A percentile compares a stretch with the other conserved stretches of the same genome.
Evolutionary conservation across 2,797 vertebrate species (phyloP).

Genomic region (Sebastes steindachneri): DNA sequence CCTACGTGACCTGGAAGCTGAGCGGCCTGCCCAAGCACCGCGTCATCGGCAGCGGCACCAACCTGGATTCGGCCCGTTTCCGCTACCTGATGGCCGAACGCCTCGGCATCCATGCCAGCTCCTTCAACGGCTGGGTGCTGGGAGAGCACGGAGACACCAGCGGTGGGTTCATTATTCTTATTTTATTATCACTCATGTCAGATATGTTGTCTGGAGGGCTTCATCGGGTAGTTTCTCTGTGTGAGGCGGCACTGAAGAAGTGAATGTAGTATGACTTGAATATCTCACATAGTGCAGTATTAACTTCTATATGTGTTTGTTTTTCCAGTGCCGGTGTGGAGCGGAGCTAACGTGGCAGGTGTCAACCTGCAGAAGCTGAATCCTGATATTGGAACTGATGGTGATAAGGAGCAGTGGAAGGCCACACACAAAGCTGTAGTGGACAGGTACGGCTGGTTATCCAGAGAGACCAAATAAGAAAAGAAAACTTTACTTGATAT

Average conservation of each 20-base stretch:
- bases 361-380: conserved; percentile 93
- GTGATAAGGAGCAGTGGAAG: conserved; percentile 93
- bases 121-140: conserved; percentile 96
- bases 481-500: background rate
- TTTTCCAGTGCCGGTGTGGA: conserved; percentile 94
- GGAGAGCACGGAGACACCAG: conserved; percentile 98
- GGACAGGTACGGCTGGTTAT: conserved; percentile 84
- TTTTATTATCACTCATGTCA: background rate
- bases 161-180: conserved; percentile 78
- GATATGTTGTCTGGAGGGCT: background rate
- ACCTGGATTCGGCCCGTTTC: conserved; percentile 96
- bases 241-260: background rate
- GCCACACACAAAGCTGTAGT: conserved; percentile 93
- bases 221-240: background rate
- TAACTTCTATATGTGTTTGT: background rate
- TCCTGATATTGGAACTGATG: conserved; percentile 89
- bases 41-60: conserved; percentile 96
- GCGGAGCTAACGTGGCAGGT: conserved; percentile 93
- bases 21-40: conserved; percentile 95
- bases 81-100: conserved; percentile 92
- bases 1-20: conserved; percentile 97
- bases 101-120: conserved; percentile 90
- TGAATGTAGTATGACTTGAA: background rate
- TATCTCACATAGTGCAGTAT: background rate
- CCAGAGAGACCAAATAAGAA: background rate